Base-by-base conservation (phyloP, 35 echinoderm and acorn worm species). In the Diadema setosum region DNA sequence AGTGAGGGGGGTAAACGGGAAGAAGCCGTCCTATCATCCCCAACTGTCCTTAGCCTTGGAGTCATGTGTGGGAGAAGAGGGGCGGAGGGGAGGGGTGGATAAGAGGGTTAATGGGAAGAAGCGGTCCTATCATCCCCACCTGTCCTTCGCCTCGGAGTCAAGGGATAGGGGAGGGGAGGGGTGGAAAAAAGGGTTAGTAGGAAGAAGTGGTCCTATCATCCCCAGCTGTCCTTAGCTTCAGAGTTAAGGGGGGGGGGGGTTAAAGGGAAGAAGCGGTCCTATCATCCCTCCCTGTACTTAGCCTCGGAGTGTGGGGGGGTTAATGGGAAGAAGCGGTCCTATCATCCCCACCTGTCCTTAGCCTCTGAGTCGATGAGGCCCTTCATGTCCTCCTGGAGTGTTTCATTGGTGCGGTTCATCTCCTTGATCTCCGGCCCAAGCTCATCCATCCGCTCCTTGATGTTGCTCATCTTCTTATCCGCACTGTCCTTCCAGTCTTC, bases 361-460 rank as follows among this genome's bases (percentile, higher is more conserved):
- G 88, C 82, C 29, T 90, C 88, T 52, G 88, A 45, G 7, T 90
- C 88, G 14, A 90, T 64, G 5, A 92, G 29, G 59, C 81, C 82
- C 45, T 99, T 99, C 96, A 99, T 92, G 76, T 94, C 89, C 23
- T 89, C 90, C 70, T 95, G 92, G 20, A 99, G 67, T 2, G 65
- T 83, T 20, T 99, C 96, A 84, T 99, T 99, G 20, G 96, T 92
- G 50, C 84, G 81, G 52, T 92, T 99, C 92, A 99, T 99, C 75
- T 95, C 89, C 48, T 76, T 55, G 37, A 99, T 94, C 96, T 99
- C 89, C 48, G 96, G 96, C 41, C 85, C 89, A 0, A 99, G 83
- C 24, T 99, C 96, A 89, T 99, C 96, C 96, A 99, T 94, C 36
- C 90, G 90, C 39, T 99, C 96, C 76, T 91, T 92, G 70, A 99